Evolutionary conservation across 1,140 invertebrate species (phyloP).

Genomic region (Listronotus oregonensis): DNA sequence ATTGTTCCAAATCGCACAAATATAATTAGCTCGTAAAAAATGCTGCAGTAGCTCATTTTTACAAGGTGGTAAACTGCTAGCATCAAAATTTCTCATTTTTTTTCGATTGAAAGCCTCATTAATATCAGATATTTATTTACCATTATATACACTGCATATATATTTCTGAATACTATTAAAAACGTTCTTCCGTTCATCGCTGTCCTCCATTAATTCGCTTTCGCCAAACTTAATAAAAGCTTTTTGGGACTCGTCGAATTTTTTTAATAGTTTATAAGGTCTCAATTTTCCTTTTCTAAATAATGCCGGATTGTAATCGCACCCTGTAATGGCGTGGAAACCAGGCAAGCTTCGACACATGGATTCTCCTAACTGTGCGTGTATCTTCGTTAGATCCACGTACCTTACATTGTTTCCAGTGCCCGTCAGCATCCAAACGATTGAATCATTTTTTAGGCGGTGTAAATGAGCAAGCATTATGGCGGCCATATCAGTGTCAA

Average conservation of each 20-base stretch:
- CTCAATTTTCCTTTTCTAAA: conserved; percentile 46
- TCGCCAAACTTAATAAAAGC: conserved; percentile 22
- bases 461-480: conserved; percentile 50
- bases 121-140: no score
- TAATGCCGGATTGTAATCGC: conserved; percentile 55
- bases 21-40: no score
- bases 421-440: conserved; percentile 32
- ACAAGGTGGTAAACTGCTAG: no score
- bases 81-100: no score
- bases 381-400: conserved; percentile 44
- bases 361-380: conserved; percentile 42
- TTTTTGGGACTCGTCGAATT: conserved; percentile 23
- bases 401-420: conserved; percentile 43
- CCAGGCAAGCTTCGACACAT: conserved; percentile 47
- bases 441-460: conserved; percentile 29
- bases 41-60: no score
- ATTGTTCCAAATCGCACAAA: no score
- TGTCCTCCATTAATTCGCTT: not conserved
- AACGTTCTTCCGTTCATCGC: no score
- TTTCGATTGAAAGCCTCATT: no score
- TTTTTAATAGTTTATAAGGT: conserved; percentile 42
- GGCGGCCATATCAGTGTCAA: conserved; percentile 49
- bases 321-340: conserved; percentile 55
- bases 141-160: no score
- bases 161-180: no score